Evolutionary conservation across 2,797 vertebrate species (phyloP).

Genomic region (Crenichthys baileyi): DNA sequence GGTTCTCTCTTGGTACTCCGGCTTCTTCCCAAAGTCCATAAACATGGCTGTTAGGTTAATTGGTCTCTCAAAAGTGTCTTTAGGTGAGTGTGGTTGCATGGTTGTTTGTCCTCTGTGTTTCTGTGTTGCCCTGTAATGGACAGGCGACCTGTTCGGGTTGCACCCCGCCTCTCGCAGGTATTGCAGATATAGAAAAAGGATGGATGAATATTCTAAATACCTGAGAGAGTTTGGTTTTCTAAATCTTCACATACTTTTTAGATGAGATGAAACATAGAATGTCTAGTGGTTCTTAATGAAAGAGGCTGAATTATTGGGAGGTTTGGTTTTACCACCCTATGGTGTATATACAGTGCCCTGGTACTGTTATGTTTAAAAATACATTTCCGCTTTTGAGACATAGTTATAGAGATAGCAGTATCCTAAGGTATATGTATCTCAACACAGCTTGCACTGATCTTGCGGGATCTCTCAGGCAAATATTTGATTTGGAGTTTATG

Average conservation of each 20-base stretch:
- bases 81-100: no score
- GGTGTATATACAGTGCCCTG: neutral
- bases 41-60: no score
- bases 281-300: neutral
- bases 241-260: neutral
- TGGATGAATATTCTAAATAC: no score
- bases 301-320: neutral
- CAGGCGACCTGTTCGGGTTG: no score
- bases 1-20: no score
- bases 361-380: neutral
- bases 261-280: neutral
- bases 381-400: neutral
- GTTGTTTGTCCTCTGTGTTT: no score
- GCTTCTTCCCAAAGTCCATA: no score
- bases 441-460: neutral
- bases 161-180: no score
- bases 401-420: neutral
- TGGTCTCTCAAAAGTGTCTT: no score
- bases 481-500: constrained; percentile 7
- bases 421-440: neutral
- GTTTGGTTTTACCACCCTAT: neutral
- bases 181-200: no score
- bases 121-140: no score
- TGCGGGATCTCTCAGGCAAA: constrained; percentile 11
- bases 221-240: neutral